Base-by-base conservation (phyloP, 2,888 invertebrate species). In the Sepioteuthis lessoniana region DNA sequence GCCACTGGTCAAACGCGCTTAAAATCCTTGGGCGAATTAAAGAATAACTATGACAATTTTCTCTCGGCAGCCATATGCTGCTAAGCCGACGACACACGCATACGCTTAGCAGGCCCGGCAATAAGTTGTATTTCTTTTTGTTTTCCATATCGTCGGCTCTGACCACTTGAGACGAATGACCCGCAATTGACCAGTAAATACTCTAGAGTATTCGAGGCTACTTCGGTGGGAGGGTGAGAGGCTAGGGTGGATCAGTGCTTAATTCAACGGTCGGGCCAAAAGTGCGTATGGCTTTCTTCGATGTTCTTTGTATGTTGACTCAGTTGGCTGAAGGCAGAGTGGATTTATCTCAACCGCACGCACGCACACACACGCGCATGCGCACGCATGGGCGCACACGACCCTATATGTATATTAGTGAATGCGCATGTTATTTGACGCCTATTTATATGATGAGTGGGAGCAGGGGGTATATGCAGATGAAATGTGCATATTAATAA, bases 1-100 rank as follows among this genome's bases (percentile, higher is more conserved):
- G 76, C 76, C n/a, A 76, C n/a, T 76, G 76, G 76, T 76, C 76
- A 76, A 76, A 76, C 76, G 76, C 76, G 76, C n/a, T 76, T 76
- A 76, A 76, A 76, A 76, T 76, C 76, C 76, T 76, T 76, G 76
- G 76, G 76, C 35, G 76, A 76, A 76, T 76, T 76, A 76, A 76
- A 76, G 76, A 76, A 76, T 76, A 76, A 76, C 76, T 76, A 13
- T 13, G 25, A n/a, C 76, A n/a, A 76, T 76, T 76, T 76, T 76
- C 76, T 76, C 76, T n/a, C 76, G n/a, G 76, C 76, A 10, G 76
- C 76, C 76, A 35, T 76, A 76, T 76, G 76, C 76, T 19, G 76
- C 76, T 76, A 76, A 76, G 76, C 76, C 76, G n/a, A 76, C n/a
- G 76, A n/a, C 19, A 13, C 76, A 76, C 76, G 76, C 76, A 76